Evolutionary conservation across 1,140 invertebrate species (phyloP).

Genomic region (Papilio aristodemus): DNA sequence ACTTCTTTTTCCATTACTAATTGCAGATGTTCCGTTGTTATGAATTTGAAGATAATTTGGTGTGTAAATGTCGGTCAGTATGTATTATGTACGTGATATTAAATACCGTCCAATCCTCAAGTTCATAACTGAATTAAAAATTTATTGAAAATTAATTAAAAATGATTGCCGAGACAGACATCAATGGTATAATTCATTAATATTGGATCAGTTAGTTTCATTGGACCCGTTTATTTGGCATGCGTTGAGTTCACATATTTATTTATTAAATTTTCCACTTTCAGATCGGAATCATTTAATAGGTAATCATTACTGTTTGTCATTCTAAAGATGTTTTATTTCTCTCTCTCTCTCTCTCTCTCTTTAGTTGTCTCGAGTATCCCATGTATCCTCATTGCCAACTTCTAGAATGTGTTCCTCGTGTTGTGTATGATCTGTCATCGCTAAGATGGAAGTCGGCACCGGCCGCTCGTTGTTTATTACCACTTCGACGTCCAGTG

Average conservation of each 20-base stretch:
- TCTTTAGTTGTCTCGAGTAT: slow-evolving; percentile 64
- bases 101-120: slow-evolving; percentile 37
- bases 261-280: slow-evolving; percentile 77
- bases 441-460: slow-evolving; percentile 32
- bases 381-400: slow-evolving; percentile 55
- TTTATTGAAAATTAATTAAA: slow-evolving; percentile 11
- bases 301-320: slow-evolving; percentile 76
- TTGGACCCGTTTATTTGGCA: slow-evolving; percentile 47
- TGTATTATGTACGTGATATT: background rate
- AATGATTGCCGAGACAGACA: background rate
- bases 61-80: slow-evolving; percentile 9
- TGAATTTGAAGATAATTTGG: slow-evolving; percentile 48
- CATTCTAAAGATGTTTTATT: slow-evolving; percentile 60
- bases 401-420: slow-evolving; percentile 57
- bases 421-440: slow-evolving; percentile 57
- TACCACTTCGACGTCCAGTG: slow-evolving; percentile 22
- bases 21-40: slow-evolving; percentile 42
- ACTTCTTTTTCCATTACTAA: slow-evolving; percentile 61
- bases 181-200: slow-evolving; percentile 5
- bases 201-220: slow-evolving; percentile 35
- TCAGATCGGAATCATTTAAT: slow-evolving; percentile 82
- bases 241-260: slow-evolving; percentile 61
- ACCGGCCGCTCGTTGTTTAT: slow-evolving; percentile 19
- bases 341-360: slow-evolving; percentile 48
- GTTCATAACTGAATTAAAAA: slow-evolving; percentile 40